Conservation (phyloP, 2,888 invertebrate species). For the Catocala nupta region DNA sequence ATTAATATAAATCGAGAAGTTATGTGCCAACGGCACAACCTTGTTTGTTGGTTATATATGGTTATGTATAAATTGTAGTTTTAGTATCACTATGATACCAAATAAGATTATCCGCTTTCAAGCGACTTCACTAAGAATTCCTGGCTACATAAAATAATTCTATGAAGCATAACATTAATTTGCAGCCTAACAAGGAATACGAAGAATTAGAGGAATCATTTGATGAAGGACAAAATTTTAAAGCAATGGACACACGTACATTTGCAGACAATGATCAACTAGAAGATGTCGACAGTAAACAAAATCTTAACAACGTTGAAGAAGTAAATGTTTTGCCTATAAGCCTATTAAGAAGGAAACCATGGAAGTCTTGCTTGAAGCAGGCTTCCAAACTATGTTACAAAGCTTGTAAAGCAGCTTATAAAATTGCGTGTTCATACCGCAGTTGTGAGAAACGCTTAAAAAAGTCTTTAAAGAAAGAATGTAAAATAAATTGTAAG, state of each 20-base stretch:
- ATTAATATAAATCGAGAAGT: too few relatives aligned
- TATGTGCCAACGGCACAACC: too few relatives aligned
- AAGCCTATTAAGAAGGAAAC: background rate
- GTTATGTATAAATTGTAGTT: too few relatives aligned
- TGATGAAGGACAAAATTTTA: background rate
- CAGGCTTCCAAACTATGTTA: background rate
- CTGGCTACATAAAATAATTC: too few relatives aligned
- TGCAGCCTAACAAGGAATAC: background rate
- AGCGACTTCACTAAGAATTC: too few relatives aligned
- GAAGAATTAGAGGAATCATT: background rate
- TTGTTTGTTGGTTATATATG: too few relatives aligned
- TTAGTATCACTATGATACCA: too few relatives aligned
- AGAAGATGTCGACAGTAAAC: background rate
- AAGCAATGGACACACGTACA: too few relatives aligned
- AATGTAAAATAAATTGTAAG: constrained; percentile 27
- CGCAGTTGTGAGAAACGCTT: background rate
- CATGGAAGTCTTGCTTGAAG: background rate
- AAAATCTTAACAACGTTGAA: too few relatives aligned
- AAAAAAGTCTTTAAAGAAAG: constrained; percentile 11
- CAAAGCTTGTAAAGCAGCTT: background rate
- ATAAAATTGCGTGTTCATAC: background rate
- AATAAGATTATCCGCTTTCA: too few relatives aligned
- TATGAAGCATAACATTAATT: background rate
- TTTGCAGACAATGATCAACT: too few relatives aligned
- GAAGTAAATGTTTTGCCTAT: background rate